Evolutionary conservation across 1,140 invertebrate genomes (phyloP).

Genomic region (Oedothorax gibbosus): DNA sequence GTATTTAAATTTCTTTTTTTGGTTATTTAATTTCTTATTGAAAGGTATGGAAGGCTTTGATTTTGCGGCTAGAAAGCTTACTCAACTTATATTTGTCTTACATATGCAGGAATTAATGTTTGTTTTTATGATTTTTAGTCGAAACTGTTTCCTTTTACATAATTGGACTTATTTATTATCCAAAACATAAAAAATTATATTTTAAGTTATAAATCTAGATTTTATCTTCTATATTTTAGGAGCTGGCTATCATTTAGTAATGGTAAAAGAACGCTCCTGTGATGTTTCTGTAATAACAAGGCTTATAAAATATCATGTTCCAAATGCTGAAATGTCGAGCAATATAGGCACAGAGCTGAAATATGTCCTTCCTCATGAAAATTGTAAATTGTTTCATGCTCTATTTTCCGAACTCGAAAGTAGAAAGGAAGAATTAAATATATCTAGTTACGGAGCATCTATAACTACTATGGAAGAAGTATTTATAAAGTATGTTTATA

Average conservation of each 20-base stretch:
- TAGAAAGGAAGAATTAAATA: conserved; percentile 66
- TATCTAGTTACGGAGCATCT: conserved; percentile 70
- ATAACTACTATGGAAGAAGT: conserved; percentile 67
- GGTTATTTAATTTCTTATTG: too few relatives aligned
- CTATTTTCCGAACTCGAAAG: conserved; percentile 69
- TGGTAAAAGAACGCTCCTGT: conserved; percentile 72
- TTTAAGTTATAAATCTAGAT: too few relatives aligned
- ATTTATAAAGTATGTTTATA: conserved; percentile 63
- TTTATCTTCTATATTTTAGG: too few relatives aligned
- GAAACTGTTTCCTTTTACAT: too few relatives aligned
- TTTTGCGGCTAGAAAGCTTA: too few relatives aligned
- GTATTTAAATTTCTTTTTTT: too few relatives aligned
- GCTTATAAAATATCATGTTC: conserved; percentile 73
- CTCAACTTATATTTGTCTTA: too few relatives aligned
- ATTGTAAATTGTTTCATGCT: conserved; percentile 49
- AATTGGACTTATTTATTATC: too few relatives aligned
- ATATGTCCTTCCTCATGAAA: conserved; percentile 69
- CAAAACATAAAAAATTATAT: too few relatives aligned
- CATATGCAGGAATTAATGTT: too few relatives aligned
- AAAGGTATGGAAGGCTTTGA: too few relatives aligned
- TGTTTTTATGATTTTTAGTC: too few relatives aligned
- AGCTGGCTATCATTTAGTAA: conserved; percentile 74
- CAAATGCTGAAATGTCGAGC: conserved; percentile 71
- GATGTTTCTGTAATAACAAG: conserved; percentile 71
- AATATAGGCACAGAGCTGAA: conserved; percentile 71